Evolutionary conservation across 1,140 invertebrate species (phyloP), one percentile per base, ranked within the genome.

Genomic region (Caligus rogercresseyi): DNA sequence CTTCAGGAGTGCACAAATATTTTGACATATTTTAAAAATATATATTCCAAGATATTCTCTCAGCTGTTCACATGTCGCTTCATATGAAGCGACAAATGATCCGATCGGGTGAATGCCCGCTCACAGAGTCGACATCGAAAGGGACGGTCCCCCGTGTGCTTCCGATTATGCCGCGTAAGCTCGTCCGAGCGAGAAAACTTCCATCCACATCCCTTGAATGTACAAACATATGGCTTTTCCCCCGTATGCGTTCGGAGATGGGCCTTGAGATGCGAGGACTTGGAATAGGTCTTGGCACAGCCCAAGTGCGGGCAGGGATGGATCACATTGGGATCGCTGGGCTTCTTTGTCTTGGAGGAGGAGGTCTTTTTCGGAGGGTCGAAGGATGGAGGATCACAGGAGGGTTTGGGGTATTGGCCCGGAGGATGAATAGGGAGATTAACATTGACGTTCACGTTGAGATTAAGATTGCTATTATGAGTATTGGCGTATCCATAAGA

Each of bases 141-240:
- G 2, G 79, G 78, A 58, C 77, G 68, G 68, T 79, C 78, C 14
- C 78, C 78, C 0, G 78, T 80, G 65, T 80, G 78, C 67, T 80
- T 78, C 18, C 78, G 69, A 59, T 74, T 78, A 66, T 80, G 78
- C 64, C 82, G 69, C 1, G 81, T 83, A 21, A 83, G 72, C 69
- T 83, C 82, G 70, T 83, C 81, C 16, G 80, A 81, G 54, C 81
- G 69, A 2, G 82, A 81, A 71, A 83, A 83, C 67, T 80, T 81
- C 82, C 82, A 83, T 0, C 79, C 80, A 69, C 81, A 83, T 11
- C 79, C 80, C 65, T 79, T 79, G 81, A 81, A 83, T 60, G 74
- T 78, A 69, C 91, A 96, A 52, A 82, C 79, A 72, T 90, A 94
- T 0, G 87, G 87, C 51, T 75, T 80, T 71, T 81, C 80, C 24